Percentiles rank a stretch among this genome's conserved stretches.
phyloP scores from a whole-genome alignment of 2,797 vertebrate genomes.

The Artibeus lituratus region DNA sequence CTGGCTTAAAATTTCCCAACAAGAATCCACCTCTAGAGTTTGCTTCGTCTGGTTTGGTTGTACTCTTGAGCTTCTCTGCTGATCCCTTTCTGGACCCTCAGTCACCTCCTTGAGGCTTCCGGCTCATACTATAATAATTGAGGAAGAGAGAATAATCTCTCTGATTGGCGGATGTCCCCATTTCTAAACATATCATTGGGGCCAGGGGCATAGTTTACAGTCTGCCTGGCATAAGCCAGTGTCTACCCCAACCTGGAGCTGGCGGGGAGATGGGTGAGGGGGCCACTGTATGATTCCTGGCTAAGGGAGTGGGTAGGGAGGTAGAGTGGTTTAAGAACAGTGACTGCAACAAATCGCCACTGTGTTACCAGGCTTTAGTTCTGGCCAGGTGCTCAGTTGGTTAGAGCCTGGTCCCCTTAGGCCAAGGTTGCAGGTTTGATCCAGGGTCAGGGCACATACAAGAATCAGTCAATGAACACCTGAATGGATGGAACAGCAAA shows the following conservation, averaged over 20 bases:
- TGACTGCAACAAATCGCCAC: not conserved
- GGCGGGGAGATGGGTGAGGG: not conserved
- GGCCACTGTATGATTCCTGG: accelerated
- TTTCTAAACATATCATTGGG: not conserved
- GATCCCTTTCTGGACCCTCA: not conserved
- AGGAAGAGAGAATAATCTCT: not conserved
- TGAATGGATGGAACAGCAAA: not conserved
- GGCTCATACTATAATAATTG: not conserved
- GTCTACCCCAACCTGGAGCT: not conserved
- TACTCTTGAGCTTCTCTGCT: not conserved
- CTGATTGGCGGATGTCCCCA: not conserved
- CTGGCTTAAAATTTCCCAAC: not conserved
- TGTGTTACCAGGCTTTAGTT: not conserved
- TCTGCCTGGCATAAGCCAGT: not conserved
- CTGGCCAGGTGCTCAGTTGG: not conserved
- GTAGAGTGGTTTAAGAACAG: not conserved
- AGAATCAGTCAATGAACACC: not conserved
- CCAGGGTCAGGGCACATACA: not conserved
- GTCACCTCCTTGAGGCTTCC: not conserved
- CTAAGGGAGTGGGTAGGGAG: not conserved
- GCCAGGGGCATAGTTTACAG: not conserved
- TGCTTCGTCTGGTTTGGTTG: not conserved
- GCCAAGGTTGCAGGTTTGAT: not conserved
- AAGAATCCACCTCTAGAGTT: not conserved
- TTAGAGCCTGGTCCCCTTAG: not conserved